Conservation (phyloP, 2,113 vertebrate species). For the Taxidea taxus region DNA sequence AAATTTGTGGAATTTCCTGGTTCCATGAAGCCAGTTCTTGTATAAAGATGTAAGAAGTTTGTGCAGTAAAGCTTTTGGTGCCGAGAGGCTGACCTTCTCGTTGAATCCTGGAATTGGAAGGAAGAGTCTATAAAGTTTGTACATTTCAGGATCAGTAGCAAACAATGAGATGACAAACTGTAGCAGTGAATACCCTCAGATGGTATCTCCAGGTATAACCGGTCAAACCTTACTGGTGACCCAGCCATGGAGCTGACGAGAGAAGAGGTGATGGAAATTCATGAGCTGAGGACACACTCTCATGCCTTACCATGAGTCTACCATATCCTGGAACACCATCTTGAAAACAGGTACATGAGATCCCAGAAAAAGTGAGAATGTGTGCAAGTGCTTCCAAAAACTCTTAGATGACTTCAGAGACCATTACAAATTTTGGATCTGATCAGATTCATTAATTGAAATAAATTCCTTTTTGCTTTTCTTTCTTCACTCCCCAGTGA, state of each 20-base stretch:
- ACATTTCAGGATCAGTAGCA: not conserved
- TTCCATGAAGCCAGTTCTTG: not conserved
- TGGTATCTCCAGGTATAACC: not conserved
- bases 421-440: not conserved
- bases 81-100: not conserved
- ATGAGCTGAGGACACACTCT: not conserved
- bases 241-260: not conserved
- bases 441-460: not conserved
- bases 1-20: rapidly evolving
- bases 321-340: no score
- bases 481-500: not conserved
- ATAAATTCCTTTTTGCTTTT: not conserved
- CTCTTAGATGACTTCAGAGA: not conserved
- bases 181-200: not conserved
- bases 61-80: not conserved
- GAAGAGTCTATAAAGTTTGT: not conserved
- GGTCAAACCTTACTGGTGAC: not conserved
- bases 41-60: not conserved
- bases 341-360: not conserved
- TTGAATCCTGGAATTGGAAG: not conserved
- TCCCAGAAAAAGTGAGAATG: not conserved
- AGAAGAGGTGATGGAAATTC: not conserved
- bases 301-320: not conserved
- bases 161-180: not conserved
- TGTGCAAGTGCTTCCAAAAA: not conserved